Percentiles rank a stretch among this genome's conserved stretches.
phyloP scores from a whole-genome alignment of 2,888 invertebrate genomes.

The Oscheius onirici region DNA sequence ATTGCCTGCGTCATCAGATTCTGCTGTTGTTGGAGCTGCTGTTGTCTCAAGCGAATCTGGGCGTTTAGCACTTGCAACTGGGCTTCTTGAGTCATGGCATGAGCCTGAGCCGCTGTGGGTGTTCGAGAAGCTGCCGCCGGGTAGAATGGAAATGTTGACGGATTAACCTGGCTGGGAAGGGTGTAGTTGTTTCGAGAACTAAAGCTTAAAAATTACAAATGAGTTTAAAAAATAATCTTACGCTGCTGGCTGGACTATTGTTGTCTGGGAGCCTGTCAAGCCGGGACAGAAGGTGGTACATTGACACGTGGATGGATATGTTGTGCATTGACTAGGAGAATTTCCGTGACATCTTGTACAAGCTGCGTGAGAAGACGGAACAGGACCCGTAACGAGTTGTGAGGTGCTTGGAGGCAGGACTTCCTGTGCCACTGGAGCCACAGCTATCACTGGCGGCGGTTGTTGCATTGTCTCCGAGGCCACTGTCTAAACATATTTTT shows the following conservation, averaged over 20 bases:
- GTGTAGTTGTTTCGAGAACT: conserved; percentile 5
- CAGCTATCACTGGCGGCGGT: background rate
- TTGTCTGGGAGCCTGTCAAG: background rate
- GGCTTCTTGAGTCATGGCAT: background rate
- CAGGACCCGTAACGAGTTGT: conserved; percentile 32
- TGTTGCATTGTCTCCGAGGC: conserved; percentile 18
- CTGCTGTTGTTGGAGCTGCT: conserved; percentile 5
- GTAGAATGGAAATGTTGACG: too few relatives aligned
- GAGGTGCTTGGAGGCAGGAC: conserved; percentile 20
- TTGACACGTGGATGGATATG: background rate
- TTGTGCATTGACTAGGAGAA: conserved; percentile 18
- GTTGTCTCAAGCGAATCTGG: background rate
- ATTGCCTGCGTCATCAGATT: background rate
- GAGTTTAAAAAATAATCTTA: background rate
- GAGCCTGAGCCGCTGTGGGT: background rate
- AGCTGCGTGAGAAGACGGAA: conserved; percentile 17
- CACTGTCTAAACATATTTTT: background rate
- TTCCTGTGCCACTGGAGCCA: background rate
- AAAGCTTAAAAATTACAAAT: background rate
- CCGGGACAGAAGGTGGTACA: background rate
- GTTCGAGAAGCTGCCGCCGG: conserved; percentile 1
- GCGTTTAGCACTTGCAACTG: background rate
- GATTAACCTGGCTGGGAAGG: too few relatives aligned
- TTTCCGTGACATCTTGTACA: conserved; percentile 15
- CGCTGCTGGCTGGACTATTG: conserved; percentile 23